Base-by-base conservation (phyloP, 2,888 invertebrate genomes). In the Rambutsinella grinnellia region DNA sequence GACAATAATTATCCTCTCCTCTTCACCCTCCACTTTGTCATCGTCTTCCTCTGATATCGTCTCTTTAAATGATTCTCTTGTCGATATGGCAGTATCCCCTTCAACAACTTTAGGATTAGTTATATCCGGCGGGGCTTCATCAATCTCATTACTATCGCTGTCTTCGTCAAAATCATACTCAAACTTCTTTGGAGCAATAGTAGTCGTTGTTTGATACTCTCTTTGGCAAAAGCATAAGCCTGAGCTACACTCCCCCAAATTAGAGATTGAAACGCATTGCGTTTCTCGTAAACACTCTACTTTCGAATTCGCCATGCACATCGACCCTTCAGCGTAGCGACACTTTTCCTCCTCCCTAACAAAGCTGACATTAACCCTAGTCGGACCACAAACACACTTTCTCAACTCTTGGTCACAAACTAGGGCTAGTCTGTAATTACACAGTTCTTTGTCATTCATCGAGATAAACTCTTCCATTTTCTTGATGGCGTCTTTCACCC, bases 401-500 rank as follows among this genome's bases (percentile, higher is more conserved):
- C 68, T 68, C 49, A 24, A 27, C 8, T 75, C 75, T 0, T 21
- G 68, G 54, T 75, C 75, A 53, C 75, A 75, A 3, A 75, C 17
- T 0, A 75, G 68, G 13, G 68, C 61, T 5, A 68, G 44, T 17
- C 57, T 47, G 51, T 75, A 75, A 54, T 75, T 75, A 46, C 75
- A 75, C 51, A 75, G 23, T 36, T 75, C 75, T 19, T 75, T 75
- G 46, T 68, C 75, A 63, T 75, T 75, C 68, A 75, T 75, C 36
- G 75, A 75, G 13, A 75, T 75, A 53, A 75, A 75, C 56, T 75
- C 53, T 46, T 75, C 75, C 75, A 75, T 75, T 49, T 75, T 75
- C 15, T 58, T 47, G 15, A 75, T 75, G 19, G 68, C 57, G 24
- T 63, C 75, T 26, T 68, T 75, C n/a, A 68, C 49, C 8, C 24